Evolutionary conservation across 1,140 invertebrate genomes (phyloP).

Genomic region (Schlechtendalia chinensis): DNA sequence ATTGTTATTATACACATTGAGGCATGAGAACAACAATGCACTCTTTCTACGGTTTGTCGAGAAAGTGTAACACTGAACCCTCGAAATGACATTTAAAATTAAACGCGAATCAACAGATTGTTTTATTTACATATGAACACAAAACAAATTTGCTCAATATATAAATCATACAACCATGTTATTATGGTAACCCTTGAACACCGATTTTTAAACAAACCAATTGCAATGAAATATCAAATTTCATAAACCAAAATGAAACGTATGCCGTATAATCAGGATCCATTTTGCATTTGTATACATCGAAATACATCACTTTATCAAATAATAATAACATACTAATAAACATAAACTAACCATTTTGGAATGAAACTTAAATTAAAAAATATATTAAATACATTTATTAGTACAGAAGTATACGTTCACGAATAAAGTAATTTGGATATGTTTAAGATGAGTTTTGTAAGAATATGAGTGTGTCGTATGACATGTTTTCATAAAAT

Average conservation of each 20-base stretch:
- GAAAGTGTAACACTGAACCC: neutral
- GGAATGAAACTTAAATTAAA: neutral
- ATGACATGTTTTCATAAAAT: neutral
- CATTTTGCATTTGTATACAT: slow-evolving; percentile 4
- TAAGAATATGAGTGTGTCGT: neutral
- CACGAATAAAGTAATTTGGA: neutral
- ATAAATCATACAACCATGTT: neutral
- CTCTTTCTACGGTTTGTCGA: neutral
- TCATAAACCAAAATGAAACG: neutral
- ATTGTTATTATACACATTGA: neutral
- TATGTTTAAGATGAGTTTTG: neutral
- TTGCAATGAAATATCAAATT: neutral
- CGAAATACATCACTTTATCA: slow-evolving; percentile 48
- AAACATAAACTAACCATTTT: neutral
- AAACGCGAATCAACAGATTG: neutral
- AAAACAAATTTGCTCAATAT: neutral
- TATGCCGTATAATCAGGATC: neutral
- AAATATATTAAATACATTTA: neutral
- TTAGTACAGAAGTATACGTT: neutral
- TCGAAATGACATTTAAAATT: neutral
- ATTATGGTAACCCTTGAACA: neutral
- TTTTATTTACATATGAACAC: neutral
- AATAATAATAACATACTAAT: neutral
- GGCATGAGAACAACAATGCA: neutral
- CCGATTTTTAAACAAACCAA: neutral